Base-by-base conservation (phyloP, 2,888 invertebrate genomes). In the Ecdyonurus torrentis region DNA sequence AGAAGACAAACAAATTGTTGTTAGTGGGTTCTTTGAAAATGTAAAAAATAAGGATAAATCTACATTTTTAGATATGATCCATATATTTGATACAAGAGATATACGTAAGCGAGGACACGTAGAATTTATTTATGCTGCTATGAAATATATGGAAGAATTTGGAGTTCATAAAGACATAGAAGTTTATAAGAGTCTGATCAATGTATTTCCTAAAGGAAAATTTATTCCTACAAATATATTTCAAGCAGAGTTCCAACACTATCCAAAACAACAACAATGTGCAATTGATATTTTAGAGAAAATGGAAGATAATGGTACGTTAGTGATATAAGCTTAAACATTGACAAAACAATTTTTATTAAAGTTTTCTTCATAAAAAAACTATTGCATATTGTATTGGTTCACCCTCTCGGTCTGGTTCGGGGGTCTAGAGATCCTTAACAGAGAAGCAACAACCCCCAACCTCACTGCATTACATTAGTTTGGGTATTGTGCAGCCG, bases 201-300 rank as follows among this genome's bases (percentile, higher is more conserved):
- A 93, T 72, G 81, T 95, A 53, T 79, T 97, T 73, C 93, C 95
- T 0, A 90, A 94, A 75, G 91, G 92, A 58, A 88, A 83, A 74
- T 87, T 93, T 76, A 83, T 96, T 66, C 86, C 98, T 0, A 76
- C 76, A 50, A 94, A 89, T 73, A 76, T 85, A 58, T 85, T 91
- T 74, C 91, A 96, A 79, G 83, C 86, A 0, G 92, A 94, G 74
- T 90, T 95, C 70, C 83, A 88, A 83, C 93, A 96, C 74, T 97
- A 89, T 77, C 95, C 96, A 0, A 91, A 91, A 72, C 98, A 99
- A 71, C 98, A 99, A 71, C 87, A 93, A 66, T 92, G 93, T 75
- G 88, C 88, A 52, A 83, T 95, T n/a, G 89, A 90, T 72, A 72
- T 99, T 61, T 76, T 97, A 24, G 88, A 91, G 69, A 87, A 94